Conservation (phyloP, 1,140 invertebrate species). For the Myzus persicae region DNA sequence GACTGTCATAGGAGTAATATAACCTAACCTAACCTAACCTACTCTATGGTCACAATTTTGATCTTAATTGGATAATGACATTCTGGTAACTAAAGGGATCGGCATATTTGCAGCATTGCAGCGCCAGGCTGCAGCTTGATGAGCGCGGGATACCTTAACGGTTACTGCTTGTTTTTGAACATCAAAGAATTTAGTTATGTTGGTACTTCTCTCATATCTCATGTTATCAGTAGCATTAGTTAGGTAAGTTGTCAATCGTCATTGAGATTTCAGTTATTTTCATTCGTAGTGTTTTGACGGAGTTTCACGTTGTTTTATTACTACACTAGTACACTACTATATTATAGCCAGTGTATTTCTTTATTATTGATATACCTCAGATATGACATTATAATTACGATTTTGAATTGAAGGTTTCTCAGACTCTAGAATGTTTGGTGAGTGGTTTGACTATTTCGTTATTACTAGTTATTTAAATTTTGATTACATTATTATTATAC, state of each 20-base stretch:
- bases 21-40: too few species aligned
- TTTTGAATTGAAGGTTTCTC: not conserved
- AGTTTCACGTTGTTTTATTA: not conserved
- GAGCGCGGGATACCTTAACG: too few species aligned
- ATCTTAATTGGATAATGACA: too few species aligned
- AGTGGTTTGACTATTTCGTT: not conserved
- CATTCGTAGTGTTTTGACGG: not conserved
- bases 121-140: too few species aligned
- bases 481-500: not conserved
- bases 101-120: too few species aligned
- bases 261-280: constrained; percentile 28
- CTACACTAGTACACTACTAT: too few species aligned
- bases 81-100: too few species aligned
- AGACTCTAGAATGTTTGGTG: constrained; percentile 30
- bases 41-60: too few species aligned
- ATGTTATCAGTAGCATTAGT: constrained; percentile 6
- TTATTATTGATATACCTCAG: not conserved
- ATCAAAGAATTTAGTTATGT: constrained; percentile 1
- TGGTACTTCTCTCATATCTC: constrained; percentile 25
- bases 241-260: not conserved
- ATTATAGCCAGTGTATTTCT: not conserved
- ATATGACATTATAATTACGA: not conserved
- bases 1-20: too few species aligned
- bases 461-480: not conserved
- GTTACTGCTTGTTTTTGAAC: not conserved